A percentile compares a stretch with the other conserved stretches of the same genome.
Evolutionary conservation across 2,888 invertebrate species (phyloP).

Genomic region (Eupithecia dodoneata): DNA sequence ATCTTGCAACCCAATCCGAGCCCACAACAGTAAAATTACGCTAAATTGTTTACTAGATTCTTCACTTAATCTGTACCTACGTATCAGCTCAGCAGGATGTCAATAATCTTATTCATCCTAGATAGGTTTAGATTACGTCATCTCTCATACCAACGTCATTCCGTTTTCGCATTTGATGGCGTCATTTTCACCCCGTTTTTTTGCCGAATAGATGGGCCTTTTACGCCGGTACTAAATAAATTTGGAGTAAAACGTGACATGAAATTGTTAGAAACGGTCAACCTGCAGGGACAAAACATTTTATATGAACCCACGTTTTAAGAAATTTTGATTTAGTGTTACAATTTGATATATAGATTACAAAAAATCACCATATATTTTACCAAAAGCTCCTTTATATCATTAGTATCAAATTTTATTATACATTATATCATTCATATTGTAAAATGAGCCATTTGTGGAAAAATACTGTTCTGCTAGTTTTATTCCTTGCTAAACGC

Average conservation of each 20-base stretch:
- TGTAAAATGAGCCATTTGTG: too few relatives aligned
- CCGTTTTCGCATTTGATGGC: slow-evolving; percentile 24
- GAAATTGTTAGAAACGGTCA: not conserved
- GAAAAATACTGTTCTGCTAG: too few relatives aligned
- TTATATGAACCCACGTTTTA: too few relatives aligned
- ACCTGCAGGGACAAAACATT: not conserved
- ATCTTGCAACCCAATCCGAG: not conserved
- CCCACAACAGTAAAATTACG: slow-evolving; percentile 9
- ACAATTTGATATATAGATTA: too few relatives aligned
- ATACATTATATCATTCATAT: too few relatives aligned
- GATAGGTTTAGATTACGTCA: slow-evolving; percentile 26
- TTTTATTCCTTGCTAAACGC: too few relatives aligned
- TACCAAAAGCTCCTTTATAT: too few relatives aligned
- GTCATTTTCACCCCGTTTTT: slow-evolving; percentile 20
- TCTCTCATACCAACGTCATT: slow-evolving; percentile 17
- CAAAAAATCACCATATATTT: too few relatives aligned
- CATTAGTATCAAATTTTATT: too few relatives aligned
- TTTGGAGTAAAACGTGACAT: slow-evolving; percentile 8
- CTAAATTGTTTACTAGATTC: slow-evolving; percentile 15
- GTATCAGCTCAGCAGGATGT: slow-evolving; percentile 16
- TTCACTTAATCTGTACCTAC: slow-evolving; percentile 12
- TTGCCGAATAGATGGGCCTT: slow-evolving; percentile 17
- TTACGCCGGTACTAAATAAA: slow-evolving; percentile 7
- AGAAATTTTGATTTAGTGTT: too few relatives aligned
- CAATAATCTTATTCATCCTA: slow-evolving; percentile 17